Evolutionary conservation across 2,888 invertebrate genomes (phyloP), one percentile per base, ranked within the genome.

Genomic region (Latrodectus elegans): DNA sequence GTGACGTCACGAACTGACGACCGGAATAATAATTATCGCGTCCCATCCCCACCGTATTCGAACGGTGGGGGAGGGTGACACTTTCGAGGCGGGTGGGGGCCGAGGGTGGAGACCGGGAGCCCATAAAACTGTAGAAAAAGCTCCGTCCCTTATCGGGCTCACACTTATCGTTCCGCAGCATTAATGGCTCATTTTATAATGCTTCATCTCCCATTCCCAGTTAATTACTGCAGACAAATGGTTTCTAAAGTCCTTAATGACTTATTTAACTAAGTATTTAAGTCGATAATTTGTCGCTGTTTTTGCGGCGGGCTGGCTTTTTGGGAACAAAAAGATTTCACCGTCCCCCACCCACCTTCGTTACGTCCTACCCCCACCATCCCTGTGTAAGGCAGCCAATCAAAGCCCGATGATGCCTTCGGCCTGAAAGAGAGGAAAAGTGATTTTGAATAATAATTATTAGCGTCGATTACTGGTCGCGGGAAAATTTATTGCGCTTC

Each of bases 251-350:
- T 86, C 80, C 86, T 81, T 86, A 86, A 86, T 86, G 86, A 86
- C 86, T 86, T 86, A 86, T 86, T 86, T 86, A 77, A 86, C 86
- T 86, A 86, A 86, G 86, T 86, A 86, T 86, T 86, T 86, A 86
- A 86, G 86, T 86, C 86, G 86, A 86, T 86, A 86, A 86, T 86
- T 86, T 86, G 86, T 76, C 80, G 75, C 80, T 86, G 86, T 86
- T 86, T 86, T 86, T 86, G 80, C 86, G 80, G 64, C 75, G 75
- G 68, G 78, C 67, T 73, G 73, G 84, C 79, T 70, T 85, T 85
- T 85, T 85, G 77, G 75, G 86, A 86, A 86, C 86, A 86, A 86
- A 86, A 86, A 86, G 86, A 86, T 86, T 78, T 68, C 53, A 38
- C 65, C 52, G 51, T 51, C 60, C 51, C 67, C 72, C 73, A 55